Conservation (phyloP, 2,113 vertebrate genomes). For the Callionymus lyra region DNA sequence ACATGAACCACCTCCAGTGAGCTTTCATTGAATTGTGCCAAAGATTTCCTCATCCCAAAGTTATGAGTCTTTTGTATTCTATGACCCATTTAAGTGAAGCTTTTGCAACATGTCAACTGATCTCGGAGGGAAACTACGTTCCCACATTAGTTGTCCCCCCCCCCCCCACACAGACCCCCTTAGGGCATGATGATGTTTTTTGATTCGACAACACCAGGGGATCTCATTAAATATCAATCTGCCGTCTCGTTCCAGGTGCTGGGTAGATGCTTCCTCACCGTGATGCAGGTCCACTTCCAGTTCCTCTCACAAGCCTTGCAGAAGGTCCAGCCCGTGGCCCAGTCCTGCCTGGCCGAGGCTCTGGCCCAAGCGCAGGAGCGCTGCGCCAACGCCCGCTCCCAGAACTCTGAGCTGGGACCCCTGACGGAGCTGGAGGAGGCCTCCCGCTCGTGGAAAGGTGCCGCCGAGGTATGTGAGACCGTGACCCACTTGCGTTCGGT, state of each 20-base stretch:
- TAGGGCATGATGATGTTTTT: too few relatives aligned
- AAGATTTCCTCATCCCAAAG: too few relatives aligned
- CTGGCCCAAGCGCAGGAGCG: conserved; percentile 84
- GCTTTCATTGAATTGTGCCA: too few relatives aligned
- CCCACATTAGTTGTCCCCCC: too few relatives aligned
- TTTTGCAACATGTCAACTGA: too few relatives aligned
- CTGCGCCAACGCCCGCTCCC: conserved; percentile 60
- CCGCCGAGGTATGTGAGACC: conserved; percentile 77
- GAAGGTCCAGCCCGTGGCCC: conserved; percentile 93
- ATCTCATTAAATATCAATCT: too few relatives aligned
- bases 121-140: too few relatives aligned
- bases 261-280: conserved; percentile 92
- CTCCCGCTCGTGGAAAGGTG: conserved; percentile 86
- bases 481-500: conserved; percentile 14
- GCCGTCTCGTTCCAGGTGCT: conserved; percentile 70
- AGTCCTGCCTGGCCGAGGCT: conserved; percentile 87
- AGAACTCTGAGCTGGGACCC: conserved; percentile 63
- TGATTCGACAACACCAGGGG: too few relatives aligned
- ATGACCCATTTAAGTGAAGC: too few relatives aligned
- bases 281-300: conserved; percentile 98
- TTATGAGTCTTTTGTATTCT: too few relatives aligned
- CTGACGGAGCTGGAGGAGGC: conserved; percentile 86
- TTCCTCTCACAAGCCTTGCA: conserved; percentile 94
- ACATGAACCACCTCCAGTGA: too few relatives aligned
- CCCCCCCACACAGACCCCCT: too few relatives aligned